Percentiles rank a stretch among this genome's conserved stretches.
Evolutionary conservation across 1,140 invertebrate genomes (phyloP).

Genomic region (Papilio polyxenes): DNA sequence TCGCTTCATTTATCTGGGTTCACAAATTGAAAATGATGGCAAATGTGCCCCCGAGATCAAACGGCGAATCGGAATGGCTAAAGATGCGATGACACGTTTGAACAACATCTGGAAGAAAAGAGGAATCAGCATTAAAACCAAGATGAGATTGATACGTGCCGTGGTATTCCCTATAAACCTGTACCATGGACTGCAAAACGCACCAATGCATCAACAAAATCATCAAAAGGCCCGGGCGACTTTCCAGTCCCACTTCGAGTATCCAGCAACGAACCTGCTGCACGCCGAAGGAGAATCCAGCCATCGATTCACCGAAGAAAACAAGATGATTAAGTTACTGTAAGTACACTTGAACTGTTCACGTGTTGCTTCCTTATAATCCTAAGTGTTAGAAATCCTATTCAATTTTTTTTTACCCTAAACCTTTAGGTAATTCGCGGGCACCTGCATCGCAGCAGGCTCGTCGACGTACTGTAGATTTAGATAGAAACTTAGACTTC

Average conservation of each 20-base stretch:
- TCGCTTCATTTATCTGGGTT: too few relatives aligned
- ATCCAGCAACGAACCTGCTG: background rate
- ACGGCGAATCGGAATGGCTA: too few relatives aligned
- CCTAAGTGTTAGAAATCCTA: background rate
- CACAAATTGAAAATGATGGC: too few relatives aligned
- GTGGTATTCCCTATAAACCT: too few relatives aligned
- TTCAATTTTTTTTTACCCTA: background rate
- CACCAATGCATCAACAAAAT: too few relatives aligned
- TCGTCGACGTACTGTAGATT: background rate
- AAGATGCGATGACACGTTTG: too few relatives aligned
- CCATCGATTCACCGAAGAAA: background rate
- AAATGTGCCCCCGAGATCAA: too few relatives aligned
- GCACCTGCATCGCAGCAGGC: background rate
- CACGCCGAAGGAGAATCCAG: background rate
- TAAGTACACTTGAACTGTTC: background rate
- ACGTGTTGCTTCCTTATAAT: background rate
- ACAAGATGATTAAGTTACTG: background rate
- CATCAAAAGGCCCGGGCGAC: background rate
- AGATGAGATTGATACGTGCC: too few relatives aligned
- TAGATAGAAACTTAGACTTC: background rate
- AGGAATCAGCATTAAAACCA: too few relatives aligned
- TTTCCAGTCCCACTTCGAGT: background rate
- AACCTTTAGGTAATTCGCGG: background rate
- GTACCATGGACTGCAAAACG: too few relatives aligned
- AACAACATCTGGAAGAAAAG: too few relatives aligned